These are phyloP conservation scores for Temnothorax ravouxi DNA, from an alignment of 2,888 invertebrate species.

Conservation along the genomic window DNA sequence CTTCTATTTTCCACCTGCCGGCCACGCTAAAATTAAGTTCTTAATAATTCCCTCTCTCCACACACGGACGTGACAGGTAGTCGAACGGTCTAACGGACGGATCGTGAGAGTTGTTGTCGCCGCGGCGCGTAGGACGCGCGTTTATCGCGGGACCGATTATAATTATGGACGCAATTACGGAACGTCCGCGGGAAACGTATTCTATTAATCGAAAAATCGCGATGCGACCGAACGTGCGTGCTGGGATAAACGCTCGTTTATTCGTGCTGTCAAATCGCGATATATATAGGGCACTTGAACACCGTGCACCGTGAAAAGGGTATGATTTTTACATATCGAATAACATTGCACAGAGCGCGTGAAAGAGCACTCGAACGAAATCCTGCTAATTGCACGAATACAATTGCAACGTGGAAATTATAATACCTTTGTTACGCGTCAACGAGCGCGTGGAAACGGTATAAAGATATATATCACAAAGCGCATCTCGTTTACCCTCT, in stretches of 20 bases:
- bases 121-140: not conserved
- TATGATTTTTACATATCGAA: slow-evolving; percentile 27
- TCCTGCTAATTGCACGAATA: slow-evolving; percentile 24
- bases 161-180: slow-evolving; percentile 20
- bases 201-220: not conserved
- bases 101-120: not conserved
- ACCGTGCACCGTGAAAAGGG: not conserved
- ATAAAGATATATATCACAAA: slow-evolving; percentile 23
- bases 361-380: not conserved
- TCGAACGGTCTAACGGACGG: not conserved
- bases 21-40: slow-evolving; percentile 42
- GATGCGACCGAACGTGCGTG: not conserved
- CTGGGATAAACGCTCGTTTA: not conserved
- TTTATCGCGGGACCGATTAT: slow-evolving; percentile 23
- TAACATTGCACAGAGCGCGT: not conserved
- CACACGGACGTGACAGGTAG: too few relatives aligned
- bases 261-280: slow-evolving; percentile 3
- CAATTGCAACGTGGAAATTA: not conserved
- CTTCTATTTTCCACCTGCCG: slow-evolving; percentile 41
- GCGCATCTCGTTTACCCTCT: not conserved
- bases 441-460: not conserved
- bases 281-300: not conserved
- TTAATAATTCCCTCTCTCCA: slow-evolving; percentile 12
- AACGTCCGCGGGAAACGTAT: slow-evolving; percentile 5
- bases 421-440: not conserved